phyloP scores from a whole-genome alignment of 2,113 vertebrate genomes.

The Chionis minor region DNA sequence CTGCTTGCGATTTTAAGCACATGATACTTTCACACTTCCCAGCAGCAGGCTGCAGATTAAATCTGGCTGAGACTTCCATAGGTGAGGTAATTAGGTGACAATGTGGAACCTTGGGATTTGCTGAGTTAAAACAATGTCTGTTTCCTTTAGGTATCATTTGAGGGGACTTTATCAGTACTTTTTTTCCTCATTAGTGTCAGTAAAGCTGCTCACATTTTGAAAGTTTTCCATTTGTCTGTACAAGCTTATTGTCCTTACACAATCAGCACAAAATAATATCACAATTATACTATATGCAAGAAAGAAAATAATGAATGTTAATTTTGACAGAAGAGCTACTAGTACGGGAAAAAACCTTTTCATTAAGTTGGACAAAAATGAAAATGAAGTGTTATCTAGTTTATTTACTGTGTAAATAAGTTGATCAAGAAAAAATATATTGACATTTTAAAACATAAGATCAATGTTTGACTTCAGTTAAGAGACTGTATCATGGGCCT shows the following conservation, averaged over 20 bases:
- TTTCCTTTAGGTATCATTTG: background rate
- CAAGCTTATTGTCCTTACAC: background rate
- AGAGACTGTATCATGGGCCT: background rate
- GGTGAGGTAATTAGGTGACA: conserved; percentile 13
- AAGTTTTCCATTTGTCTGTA: background rate
- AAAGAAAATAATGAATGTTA: background rate
- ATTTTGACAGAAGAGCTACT: background rate
- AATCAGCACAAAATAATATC: background rate
- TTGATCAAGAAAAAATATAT: background rate
- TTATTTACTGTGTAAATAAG: background rate
- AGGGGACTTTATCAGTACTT: background rate
- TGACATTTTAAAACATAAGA: background rate
- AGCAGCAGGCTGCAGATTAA: background rate
- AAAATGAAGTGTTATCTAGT: background rate
- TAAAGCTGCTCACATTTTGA: background rate
- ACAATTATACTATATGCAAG: background rate
- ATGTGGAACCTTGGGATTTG: background rate
- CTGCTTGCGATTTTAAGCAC: conserved; percentile 13
- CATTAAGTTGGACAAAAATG: background rate
- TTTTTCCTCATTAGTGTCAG: background rate
- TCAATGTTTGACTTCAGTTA: background rate
- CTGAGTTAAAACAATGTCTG: background rate
- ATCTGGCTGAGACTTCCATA: background rate
- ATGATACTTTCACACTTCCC: background rate
- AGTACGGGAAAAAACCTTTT: background rate